Evolutionary conservation across 2,113 vertebrate genomes (phyloP).

Genomic region (Maccullochella peelii): DNA sequence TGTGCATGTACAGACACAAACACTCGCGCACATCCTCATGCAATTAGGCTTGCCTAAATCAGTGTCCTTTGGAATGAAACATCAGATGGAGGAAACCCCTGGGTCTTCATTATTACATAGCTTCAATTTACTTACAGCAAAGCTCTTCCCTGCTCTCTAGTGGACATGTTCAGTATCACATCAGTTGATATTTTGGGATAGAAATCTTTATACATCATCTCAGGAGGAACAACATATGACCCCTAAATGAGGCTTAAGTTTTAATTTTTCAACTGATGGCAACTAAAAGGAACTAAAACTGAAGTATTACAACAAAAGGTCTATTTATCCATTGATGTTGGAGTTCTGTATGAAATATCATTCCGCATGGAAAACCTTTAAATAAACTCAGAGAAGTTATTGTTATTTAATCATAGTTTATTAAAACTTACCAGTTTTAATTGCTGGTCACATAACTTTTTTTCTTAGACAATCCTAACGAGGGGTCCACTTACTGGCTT

Average conservation of each 20-base stretch:
- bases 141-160: slow-evolving; percentile 39
- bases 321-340: neutral
- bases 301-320: neutral
- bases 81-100: neutral
- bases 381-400: neutral
- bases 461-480: neutral
- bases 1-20: neutral
- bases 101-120: slow-evolving; percentile 14
- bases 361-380: neutral
- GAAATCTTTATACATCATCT: neutral
- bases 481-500: neutral
- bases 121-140: slow-evolving; percentile 4
- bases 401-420: neutral
- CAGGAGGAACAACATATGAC: neutral
- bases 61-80: slow-evolving; percentile 11
- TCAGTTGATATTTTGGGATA: neutral
- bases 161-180: slow-evolving; percentile 5
- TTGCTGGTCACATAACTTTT: neutral
- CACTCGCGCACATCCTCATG: neutral
- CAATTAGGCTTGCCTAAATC: neutral
- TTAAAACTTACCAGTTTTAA: neutral
- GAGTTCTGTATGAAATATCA: neutral
- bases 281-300: neutral
- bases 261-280: neutral
- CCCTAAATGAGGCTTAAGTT: neutral